Percentiles rank a stretch among this genome's conserved stretches.
Conservation (phyloP, 2,797 vertebrate genomes). For the Megalops cyprinoides region DNA sequence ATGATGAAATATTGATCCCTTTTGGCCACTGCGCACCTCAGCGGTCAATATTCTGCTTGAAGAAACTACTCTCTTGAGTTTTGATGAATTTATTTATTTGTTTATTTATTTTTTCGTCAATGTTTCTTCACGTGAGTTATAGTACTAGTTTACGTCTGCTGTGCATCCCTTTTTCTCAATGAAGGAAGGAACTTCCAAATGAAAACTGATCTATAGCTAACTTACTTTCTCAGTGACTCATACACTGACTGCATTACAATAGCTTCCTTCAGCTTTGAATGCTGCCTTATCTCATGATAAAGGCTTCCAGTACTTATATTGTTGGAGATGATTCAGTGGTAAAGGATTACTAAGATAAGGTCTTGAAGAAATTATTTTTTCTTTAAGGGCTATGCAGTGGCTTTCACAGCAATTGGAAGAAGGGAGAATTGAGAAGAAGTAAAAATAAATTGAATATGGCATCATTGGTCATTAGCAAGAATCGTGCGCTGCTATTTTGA, state of each 20-base stretch:
- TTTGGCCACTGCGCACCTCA: conserved; percentile 38
- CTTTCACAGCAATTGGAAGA: neutral
- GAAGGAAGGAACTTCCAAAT: too few relatives aligned
- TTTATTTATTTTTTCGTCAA: neutral
- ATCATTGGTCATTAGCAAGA: neutral
- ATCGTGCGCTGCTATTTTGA: neutral
- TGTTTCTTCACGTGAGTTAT: neutral
- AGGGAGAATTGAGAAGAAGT: neutral
- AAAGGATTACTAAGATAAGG: neutral
- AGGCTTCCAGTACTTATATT: neutral
- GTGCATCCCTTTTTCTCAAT: neutral
- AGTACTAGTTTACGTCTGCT: neutral
- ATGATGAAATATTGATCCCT: conserved; percentile 66
- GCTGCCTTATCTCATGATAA: conserved; percentile 29
- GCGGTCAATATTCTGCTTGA: conserved; percentile 45
- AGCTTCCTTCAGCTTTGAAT: conserved; percentile 25
- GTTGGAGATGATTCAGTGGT: neutral
- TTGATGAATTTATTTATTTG: conserved; percentile 32
- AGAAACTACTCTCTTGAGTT: conserved; percentile 48
- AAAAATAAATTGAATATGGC: neutral
- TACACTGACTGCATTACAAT: neutral
- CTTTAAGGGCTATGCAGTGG: neutral
- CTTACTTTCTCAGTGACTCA: neutral
- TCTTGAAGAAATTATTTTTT: neutral
- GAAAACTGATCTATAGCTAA: neutral